Evolutionary conservation across 2,797 vertebrate species (phyloP), one percentile per base, ranked within the genome.

Genomic region (Telmatherina bonti): DNA sequence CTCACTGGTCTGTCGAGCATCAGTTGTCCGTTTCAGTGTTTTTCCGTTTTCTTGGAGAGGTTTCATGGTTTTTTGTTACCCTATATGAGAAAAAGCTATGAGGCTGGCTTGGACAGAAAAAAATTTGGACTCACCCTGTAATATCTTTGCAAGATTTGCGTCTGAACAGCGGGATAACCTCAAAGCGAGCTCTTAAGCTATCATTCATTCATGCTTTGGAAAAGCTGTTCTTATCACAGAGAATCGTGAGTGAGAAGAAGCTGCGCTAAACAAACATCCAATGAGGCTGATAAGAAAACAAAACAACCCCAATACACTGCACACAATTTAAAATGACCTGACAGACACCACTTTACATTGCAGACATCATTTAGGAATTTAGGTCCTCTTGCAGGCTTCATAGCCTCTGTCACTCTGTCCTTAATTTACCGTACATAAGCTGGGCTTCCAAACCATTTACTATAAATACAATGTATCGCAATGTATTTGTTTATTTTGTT

Each of bases 401-500:
- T 7, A 43, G 41, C 18, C 6, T 18, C n/a, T n/a, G n/a, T 43
- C 16, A 15, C 5, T 45, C 2, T 45, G 18, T 43, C 38, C 15
- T 43, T 38, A 15, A 38, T 43, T 22, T 10, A n/a, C n/a, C n/a
- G n/a, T n/a, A 4, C 49, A 27, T 6, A 52, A 5, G 49, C 18
- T 65, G 35, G 66, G 63, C 72, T 81, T 76, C 68, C 58, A n/a
- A 47, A 67, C 52, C 26, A 20, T 67, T 76, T 45, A 31, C 27
- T 15, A 60, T 76, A 72, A 84, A 89, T 72, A 79, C 56, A 53
- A 7, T 75, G 67, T 53, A 52, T 75, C 72, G 79, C 2, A 9
- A 18, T 29, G 6, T 53, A 12, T 71, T 76, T 69, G 55, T 75
- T 71, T 72, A 56, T 30, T 82, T 77, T 67, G 27, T 78, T 62